phyloP scores from a whole-genome alignment of 2,113 vertebrate genomes.

The Chunga burmeisteri region DNA sequence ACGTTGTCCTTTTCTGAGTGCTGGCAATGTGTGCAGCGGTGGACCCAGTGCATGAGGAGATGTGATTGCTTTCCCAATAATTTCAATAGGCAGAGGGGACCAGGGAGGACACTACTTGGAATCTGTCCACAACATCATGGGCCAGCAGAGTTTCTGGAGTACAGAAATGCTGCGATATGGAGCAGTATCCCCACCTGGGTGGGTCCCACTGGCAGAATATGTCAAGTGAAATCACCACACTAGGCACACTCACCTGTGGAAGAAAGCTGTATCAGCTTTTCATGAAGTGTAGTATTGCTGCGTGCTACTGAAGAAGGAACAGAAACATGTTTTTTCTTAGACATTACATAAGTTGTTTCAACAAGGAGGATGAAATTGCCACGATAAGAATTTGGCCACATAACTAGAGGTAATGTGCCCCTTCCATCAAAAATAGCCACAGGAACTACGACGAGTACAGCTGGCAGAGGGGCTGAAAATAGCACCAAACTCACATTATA shows the following conservation, averaged over 20 bases:
- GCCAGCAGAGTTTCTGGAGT: background rate
- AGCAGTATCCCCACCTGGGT: background rate
- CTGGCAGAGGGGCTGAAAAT: slow-evolving; percentile 26
- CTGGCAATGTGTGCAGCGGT: background rate
- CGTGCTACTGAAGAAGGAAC: background rate
- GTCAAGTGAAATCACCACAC: background rate
- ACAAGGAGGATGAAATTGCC: background rate
- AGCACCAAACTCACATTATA: background rate
- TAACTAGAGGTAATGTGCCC: background rate
- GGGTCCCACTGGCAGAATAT: background rate
- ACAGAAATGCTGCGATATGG: rapidly evolving
- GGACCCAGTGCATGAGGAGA: rapidly evolving
- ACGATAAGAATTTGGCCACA: background rate
- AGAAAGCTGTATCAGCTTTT: background rate
- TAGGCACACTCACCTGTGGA: rapidly evolving
- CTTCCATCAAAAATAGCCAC: background rate
- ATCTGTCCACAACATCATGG: no score
- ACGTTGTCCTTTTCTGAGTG: rapidly evolving
- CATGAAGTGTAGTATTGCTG: rapidly evolving
- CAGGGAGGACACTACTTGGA: background rate
- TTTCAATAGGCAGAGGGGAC: background rate
- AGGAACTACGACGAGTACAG: background rate
- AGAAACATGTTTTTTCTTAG: rapidly evolving
- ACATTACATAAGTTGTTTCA: rapidly evolving
- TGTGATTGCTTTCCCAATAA: background rate